Conservation (phyloP, 2,113 vertebrate species). For the Haliaeetus leucogaster region DNA sequence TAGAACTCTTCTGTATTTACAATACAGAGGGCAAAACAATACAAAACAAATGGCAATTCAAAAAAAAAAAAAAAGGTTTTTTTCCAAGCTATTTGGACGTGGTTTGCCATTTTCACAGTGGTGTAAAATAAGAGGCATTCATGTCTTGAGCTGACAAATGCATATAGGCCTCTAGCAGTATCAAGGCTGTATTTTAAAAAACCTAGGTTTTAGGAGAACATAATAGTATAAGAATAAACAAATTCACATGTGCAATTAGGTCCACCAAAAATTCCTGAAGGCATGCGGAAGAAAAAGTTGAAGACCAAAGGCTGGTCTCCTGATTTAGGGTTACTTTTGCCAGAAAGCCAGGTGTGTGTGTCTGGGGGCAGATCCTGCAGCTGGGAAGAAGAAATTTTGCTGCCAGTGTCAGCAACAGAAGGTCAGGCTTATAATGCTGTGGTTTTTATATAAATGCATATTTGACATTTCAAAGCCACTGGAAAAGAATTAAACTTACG, state of each 20-base stretch:
- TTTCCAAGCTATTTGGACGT: neutral
- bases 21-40: slow-evolving; percentile 14
- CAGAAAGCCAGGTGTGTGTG: neutral
- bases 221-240: neutral
- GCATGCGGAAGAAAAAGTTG: neutral
- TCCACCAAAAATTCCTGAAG: neutral
- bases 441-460: neutral
- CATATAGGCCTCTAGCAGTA: fast-evolving
- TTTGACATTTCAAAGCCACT: neutral
- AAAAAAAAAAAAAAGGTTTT: neutral
- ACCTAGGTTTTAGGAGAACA: neutral
- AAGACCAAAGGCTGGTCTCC: neutral
- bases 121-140: neutral
- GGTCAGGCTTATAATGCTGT: neutral
- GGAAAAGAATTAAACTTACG: neutral
- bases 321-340: neutral
- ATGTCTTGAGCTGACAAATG: fast-evolving
- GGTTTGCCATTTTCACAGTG: neutral
- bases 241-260: too few species aligned
- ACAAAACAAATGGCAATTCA: slow-evolving; percentile 21
- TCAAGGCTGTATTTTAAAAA: neutral
- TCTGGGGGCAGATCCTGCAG: neutral
- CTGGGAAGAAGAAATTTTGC: neutral
- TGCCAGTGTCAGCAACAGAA: neutral
- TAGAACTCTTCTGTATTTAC: slow-evolving; percentile 10